Conservation (phyloP, 2,113 vertebrate species). For the Suricata suricatta region DNA sequence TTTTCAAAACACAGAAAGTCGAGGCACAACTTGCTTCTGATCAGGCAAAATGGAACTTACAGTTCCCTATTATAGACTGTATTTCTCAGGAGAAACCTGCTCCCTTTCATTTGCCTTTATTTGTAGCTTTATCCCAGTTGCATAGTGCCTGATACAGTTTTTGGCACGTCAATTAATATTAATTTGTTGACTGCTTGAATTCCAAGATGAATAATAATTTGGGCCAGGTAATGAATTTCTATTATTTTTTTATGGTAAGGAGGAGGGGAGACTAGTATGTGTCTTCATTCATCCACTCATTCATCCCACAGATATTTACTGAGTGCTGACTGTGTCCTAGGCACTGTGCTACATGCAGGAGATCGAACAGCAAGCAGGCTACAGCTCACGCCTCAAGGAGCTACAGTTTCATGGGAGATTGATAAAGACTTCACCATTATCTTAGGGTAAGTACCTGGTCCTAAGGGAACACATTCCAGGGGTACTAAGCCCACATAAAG, state of each 20-base stretch:
- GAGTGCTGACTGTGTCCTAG: neutral
- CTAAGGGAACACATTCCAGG: neutral
- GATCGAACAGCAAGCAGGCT: neutral
- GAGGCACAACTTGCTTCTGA: neutral
- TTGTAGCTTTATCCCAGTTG: constrained; percentile 11
- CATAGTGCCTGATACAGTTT: constrained; percentile 32
- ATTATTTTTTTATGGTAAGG: constrained; percentile 48
- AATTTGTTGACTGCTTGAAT: constrained; percentile 70
- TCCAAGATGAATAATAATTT: constrained; percentile 66
- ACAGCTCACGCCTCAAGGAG: neutral
- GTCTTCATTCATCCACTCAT: constrained; percentile 53
- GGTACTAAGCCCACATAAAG: neutral
- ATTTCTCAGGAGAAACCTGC: neutral
- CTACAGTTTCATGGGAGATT: neutral
- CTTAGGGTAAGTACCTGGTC: neutral
- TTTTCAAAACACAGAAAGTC: constrained; percentile 31
- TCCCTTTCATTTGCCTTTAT: neutral
- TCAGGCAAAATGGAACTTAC: neutral
- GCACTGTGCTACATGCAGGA: neutral
- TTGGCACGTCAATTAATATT: constrained; percentile 42
- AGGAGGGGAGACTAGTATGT: neutral
- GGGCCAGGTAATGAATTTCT: constrained; percentile 61
- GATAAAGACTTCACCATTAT: neutral
- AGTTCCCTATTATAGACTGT: neutral
- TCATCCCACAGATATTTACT: neutral